Conservation (phyloP, 2,888 invertebrate genomes). For the Molanna angustata region DNA sequence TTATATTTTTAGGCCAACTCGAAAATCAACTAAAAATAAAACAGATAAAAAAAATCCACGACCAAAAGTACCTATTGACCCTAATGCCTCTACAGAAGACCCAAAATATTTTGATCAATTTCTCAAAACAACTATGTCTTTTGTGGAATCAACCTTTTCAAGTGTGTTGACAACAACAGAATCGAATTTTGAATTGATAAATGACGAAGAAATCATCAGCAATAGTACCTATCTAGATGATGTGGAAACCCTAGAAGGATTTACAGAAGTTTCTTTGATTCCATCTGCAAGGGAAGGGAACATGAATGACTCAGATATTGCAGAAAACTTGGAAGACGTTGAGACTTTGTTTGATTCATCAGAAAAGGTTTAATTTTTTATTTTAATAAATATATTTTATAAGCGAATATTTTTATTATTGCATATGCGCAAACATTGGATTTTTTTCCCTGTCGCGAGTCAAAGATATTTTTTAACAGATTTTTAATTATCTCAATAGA, state of each 20-base stretch:
- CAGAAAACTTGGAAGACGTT: constrained; percentile 48
- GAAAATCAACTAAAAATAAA: constrained; percentile 29
- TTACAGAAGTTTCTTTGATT: constrained; percentile 46
- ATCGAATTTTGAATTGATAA: constrained; percentile 6
- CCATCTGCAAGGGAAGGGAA: constrained; percentile 32
- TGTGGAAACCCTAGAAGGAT: constrained; percentile 39
- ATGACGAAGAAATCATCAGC: constrained; percentile 1
- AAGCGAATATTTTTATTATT: too few relatives aligned
- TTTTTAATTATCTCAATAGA: too few relatives aligned
- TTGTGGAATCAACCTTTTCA: background rate
- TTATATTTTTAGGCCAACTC: constrained; percentile 35
- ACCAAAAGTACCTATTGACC: constrained; percentile 33
- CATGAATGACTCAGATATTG: constrained; percentile 40
- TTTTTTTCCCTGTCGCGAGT: too few relatives aligned
- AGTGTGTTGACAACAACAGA: background rate
- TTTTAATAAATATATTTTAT: too few relatives aligned
- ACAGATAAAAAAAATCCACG: constrained; percentile 8
- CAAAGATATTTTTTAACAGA: too few relatives aligned
- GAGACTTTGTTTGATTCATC: constrained; percentile 48
- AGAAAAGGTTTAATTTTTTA: too few relatives aligned
- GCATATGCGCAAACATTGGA: too few relatives aligned
- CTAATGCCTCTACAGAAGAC: constrained; percentile 42
- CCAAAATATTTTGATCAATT: constrained; percentile 51
- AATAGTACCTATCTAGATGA: constrained; percentile 40
- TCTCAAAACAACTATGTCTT: constrained; percentile 34